These are phyloP conservation scores for Pentamera pediparva DNA, from an alignment of 53 echinoderm and acorn worm genomes.

Conservation along the genomic window DNA sequence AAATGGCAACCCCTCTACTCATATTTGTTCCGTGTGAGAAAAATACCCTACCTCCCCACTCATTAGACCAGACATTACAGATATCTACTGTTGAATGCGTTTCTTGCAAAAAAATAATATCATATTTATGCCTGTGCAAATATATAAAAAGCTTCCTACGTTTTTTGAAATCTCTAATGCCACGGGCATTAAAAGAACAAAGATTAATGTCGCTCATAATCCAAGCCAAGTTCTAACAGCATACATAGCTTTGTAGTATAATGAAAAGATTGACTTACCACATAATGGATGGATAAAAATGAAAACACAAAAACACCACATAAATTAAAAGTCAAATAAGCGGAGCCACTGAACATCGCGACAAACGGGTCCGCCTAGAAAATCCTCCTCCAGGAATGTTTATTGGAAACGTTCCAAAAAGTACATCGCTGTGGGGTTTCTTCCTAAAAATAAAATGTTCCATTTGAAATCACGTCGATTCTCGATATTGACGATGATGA, in stretches of 20 bases:
- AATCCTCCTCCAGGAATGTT: neutral
- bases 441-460: too few relatives aligned
- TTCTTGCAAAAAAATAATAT: slow-evolving; percentile 41
- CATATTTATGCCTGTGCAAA: slow-evolving; percentile 23
- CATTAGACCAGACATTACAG: slow-evolving; percentile 18
- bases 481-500: too few relatives aligned
- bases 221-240: neutral
- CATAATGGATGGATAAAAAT: neutral
- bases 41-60: slow-evolving; percentile 38
- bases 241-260: neutral
- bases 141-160: slow-evolving; percentile 30
- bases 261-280: neutral
- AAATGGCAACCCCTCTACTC: slow-evolving; percentile 31
- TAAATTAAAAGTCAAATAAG: neutral
- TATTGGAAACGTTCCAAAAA: neutral
- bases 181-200: slow-evolving; percentile 27
- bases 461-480: too few relatives aligned
- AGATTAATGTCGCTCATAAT: neutral
- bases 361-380: neutral
- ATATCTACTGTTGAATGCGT: slow-evolving; percentile 11
- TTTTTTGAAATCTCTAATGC: slow-evolving; percentile 11
- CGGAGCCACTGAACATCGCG: neutral
- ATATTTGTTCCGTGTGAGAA: slow-evolving; percentile 23
- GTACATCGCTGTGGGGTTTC: too few relatives aligned
- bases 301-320: neutral